Evolutionary conservation across 1,140 invertebrate genomes (phyloP).

Genomic region (Belonocnema kinseyi): DNA sequence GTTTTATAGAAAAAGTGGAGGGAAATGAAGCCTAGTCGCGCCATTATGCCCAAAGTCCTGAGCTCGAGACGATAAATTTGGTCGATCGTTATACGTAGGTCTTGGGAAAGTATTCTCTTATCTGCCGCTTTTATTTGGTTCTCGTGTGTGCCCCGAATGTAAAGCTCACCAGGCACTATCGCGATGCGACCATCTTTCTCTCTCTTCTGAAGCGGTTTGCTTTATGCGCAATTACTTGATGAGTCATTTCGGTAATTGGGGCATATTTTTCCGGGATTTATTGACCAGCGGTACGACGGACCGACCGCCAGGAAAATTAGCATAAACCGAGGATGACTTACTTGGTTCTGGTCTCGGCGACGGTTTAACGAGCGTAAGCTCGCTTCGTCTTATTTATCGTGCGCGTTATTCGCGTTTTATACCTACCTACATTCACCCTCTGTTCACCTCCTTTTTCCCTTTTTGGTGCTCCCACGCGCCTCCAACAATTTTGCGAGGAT

Average conservation of each 20-base stretch:
- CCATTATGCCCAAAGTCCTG: neutral
- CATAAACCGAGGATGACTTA: slow-evolving; percentile 67
- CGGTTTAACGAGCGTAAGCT: slow-evolving; percentile 65
- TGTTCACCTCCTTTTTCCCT: slow-evolving; percentile 40
- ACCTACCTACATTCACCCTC: slow-evolving; percentile 44
- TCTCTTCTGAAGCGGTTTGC: slow-evolving; percentile 49
- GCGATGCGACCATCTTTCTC: slow-evolving; percentile 54
- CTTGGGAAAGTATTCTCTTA: slow-evolving; percentile 66
- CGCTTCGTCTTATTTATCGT: slow-evolving; percentile 59
- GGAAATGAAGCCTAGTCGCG: neutral
- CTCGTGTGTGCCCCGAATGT: slow-evolving; percentile 62
- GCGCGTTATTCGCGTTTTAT: slow-evolving; percentile 51
- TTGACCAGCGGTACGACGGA: slow-evolving; percentile 46
- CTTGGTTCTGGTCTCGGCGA: slow-evolving; percentile 50
- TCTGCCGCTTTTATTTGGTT: slow-evolving; percentile 60
- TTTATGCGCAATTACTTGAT: slow-evolving; percentile 71
- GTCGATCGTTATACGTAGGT: slow-evolving; percentile 43
- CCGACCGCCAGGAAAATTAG: slow-evolving; percentile 54
- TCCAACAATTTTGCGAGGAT: slow-evolving; percentile 25
- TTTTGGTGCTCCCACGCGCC: slow-evolving; percentile 42
- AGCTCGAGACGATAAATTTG: slow-evolving; percentile 48
- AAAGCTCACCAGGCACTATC: slow-evolving; percentile 52
- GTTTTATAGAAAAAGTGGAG: too few relatives aligned
- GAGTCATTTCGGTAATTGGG: slow-evolving; percentile 72
- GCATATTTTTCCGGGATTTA: slow-evolving; percentile 69